Evolutionary conservation across 1,140 invertebrate genomes (phyloP).

Genomic region (Papilio dardanus): DNA sequence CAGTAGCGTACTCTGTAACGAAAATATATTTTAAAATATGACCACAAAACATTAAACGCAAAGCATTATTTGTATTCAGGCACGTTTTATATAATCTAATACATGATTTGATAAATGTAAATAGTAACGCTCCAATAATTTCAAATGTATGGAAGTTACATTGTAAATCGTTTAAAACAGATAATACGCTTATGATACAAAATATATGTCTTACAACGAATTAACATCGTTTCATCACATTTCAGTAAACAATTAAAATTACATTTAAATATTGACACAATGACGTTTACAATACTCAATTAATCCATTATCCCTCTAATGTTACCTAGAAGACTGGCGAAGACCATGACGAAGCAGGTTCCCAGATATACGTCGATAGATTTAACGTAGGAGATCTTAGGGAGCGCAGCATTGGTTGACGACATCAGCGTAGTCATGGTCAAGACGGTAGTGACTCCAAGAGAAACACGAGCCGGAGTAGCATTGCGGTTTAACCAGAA

Average conservation of each 20-base stretch:
- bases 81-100: not conserved
- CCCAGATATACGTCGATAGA: conserved; percentile 99
- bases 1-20: conserved; percentile 94
- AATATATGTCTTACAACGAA: not conserved
- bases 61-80: conserved; percentile 13
- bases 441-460: conserved; percentile 98
- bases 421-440: conserved; percentile 99
- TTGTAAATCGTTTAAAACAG: not conserved
- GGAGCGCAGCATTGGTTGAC: conserved; percentile 98
- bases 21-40: conserved; percentile 30
- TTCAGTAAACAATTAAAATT: conserved; percentile 23
- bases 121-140: conserved; percentile 27
- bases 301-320: conserved; percentile 39
- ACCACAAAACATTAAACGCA: conserved; percentile 35
- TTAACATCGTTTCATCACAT: not conserved
- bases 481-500: conserved; percentile 97
- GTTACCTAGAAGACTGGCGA: conserved; percentile 95
- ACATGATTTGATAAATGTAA: not conserved
- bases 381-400: conserved; percentile 99
- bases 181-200: not conserved
- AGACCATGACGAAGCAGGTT: conserved; percentile 98
- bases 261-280: conserved; percentile 15
- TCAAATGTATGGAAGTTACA: conserved; percentile 6
- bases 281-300: not conserved
- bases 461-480: conserved; percentile 96